Base-by-base conservation (phyloP, 2,113 vertebrate genomes). In the Anolis carolinensis region DNA sequence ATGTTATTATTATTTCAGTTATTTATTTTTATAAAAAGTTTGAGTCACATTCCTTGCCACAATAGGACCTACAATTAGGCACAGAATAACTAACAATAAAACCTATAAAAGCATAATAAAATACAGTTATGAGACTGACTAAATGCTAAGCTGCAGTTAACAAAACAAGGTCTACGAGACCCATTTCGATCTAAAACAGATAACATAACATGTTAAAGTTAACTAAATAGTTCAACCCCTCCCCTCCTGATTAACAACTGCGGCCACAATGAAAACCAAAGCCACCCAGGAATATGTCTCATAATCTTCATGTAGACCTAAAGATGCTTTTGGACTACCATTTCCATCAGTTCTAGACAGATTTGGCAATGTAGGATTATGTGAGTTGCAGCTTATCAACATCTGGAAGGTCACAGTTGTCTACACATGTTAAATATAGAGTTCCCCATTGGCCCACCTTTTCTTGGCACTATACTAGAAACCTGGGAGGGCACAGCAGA, bases 1-100 rank as follows among this genome's bases (percentile, higher is more conserved):
- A 79, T 34, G 71, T 86, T 86, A 44, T 72, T 85, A 32, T 59
- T 71, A 68, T 68, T 78, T 68, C 62, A 70, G 68, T 55, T 32
- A 7, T 74, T 65, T 67, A 62, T 39, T 20, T 59, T 79, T 70
- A 32, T 67, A 70, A 79, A 59, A 63, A 2, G 7, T 62, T 62
- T 25, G 34, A 70, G 48, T 79, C 63, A 82, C 44, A 70, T 55
- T 84, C 27, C 32, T 13, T 85, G 44, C 16, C 74, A 70, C 13
- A 68, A 68, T 13, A 78, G 5, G 23, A 59, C 32, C 25, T 34
- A 52, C 9, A 70, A 18, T 30, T 50, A 34, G 13, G 18, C 36
- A 83, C n/a, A 21, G 25, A 10, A 59, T 39, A 18, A 65, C 27
- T 75, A 48, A 83, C n/a, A 70, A 59, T 71, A 59, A 55, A 70